These are phyloP conservation scores for Calephelis perditalis DNA, from an alignment of 2,888 invertebrate species.

Conservation along the genomic window DNA sequence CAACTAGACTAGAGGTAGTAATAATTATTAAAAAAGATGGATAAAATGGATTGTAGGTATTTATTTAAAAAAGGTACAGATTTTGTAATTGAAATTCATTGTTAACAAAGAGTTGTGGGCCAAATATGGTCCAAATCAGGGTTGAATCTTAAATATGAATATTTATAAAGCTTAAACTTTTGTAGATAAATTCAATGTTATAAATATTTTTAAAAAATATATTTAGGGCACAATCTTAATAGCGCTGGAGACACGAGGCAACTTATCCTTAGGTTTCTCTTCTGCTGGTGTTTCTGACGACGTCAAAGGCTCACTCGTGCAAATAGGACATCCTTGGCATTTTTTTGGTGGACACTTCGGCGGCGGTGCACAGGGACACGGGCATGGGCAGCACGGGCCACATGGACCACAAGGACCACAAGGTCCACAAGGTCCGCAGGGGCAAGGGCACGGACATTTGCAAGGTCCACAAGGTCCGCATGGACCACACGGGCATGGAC, in stretches of 20 bases:
- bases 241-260: slow-evolving; percentile 1
- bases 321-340: slow-evolving; percentile 40
- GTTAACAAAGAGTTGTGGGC: no score
- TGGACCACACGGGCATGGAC: slow-evolving; percentile 26
- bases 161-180: background rate
- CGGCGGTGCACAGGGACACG: slow-evolving; percentile 38
- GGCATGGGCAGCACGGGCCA: slow-evolving; percentile 37
- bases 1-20: no score
- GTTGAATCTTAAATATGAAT: no score
- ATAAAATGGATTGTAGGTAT: slow-evolving; percentile 9
- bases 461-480: slow-evolving; percentile 36
- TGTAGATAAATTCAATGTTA: background rate
- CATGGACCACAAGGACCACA: slow-evolving; percentile 36
- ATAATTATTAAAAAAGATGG: slow-evolving; percentile 13
- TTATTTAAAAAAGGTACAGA: slow-evolving; percentile 53
- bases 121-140: no score
- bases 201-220: background rate
- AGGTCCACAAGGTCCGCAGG: slow-evolving; percentile 35
- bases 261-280: background rate
- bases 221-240: background rate
- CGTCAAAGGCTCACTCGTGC: background rate
- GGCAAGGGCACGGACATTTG: background rate
- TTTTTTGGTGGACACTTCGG: slow-evolving; percentile 29
- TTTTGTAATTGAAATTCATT: slow-evolving; percentile 37
- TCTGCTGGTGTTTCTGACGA: background rate